Percentiles rank a stretch among this genome's conserved stretches.
phyloP scores from a whole-genome alignment of 1,140 invertebrate species.

The Papilio helenus region DNA sequence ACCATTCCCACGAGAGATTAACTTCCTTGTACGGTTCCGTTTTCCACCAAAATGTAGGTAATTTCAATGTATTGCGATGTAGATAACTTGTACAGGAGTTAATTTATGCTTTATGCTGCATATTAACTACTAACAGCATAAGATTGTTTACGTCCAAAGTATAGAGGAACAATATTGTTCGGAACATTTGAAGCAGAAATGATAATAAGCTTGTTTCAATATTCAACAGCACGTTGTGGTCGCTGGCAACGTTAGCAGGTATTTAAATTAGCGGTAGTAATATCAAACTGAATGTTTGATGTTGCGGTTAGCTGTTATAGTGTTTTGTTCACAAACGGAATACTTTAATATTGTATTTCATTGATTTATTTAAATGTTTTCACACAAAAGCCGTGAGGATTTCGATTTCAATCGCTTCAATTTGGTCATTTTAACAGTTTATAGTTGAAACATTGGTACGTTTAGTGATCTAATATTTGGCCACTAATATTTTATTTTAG shows the following conservation, averaged over 20 bases:
- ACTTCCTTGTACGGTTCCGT: too few species aligned
- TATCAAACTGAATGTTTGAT: constrained; percentile 28
- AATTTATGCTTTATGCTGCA: not conserved
- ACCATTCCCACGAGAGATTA: too few species aligned
- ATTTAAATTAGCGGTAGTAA: constrained; percentile 25
- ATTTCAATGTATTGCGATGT: not conserved
- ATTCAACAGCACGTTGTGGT: constrained; percentile 26
- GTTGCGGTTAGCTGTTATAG: not conserved
- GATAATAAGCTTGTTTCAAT: constrained; percentile 24
- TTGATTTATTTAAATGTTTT: not conserved
- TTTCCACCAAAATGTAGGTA: too few species aligned
- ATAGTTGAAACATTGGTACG: too few species aligned
- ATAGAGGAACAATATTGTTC: not conserved
- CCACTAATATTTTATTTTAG: too few species aligned
- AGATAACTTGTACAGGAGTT: not conserved
- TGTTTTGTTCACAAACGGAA: constrained; percentile 21
- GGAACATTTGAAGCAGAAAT: constrained; percentile 19
- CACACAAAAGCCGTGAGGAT: not conserved
- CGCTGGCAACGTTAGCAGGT: constrained; percentile 6
- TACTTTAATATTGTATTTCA: not conserved
- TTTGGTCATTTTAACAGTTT: too few species aligned
- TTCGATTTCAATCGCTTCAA: not conserved
- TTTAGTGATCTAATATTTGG: too few species aligned
- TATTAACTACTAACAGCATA: not conserved
- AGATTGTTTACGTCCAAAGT: constrained; percentile 16